Evolutionary conservation across 2,888 invertebrate species (phyloP).

Genomic region (Heliconius sara): DNA sequence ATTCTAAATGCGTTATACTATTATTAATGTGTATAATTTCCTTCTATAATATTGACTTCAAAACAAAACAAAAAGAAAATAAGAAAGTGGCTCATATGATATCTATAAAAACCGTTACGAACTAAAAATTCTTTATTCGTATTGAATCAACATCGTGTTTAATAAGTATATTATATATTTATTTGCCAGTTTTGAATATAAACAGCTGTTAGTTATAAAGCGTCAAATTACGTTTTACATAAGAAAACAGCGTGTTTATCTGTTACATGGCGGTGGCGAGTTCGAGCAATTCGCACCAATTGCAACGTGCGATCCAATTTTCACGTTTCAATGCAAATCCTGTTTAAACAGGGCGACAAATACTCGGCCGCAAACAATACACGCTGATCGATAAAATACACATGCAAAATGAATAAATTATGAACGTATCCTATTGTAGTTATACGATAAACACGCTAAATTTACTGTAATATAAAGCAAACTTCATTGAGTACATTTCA

Average conservation of each 20-base stretch:
- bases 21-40: background rate
- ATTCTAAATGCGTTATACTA: background rate
- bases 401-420: conserved; percentile 72
- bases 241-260: conserved; percentile 7
- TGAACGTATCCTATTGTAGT: conserved; percentile 61
- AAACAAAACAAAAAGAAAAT: background rate
- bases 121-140: background rate
- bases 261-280: background rate
- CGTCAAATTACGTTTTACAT: conserved; percentile 6
- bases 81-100: too few species aligned
- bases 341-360: conserved; percentile 57
- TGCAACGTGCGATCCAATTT: conserved; percentile 46
- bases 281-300: conserved; percentile 18
- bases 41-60: background rate
- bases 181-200: background rate
- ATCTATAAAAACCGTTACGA: background rate
- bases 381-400: conserved; percentile 67
- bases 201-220: background rate
- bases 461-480: conserved; percentile 29
- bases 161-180: background rate
- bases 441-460: conserved; percentile 57
- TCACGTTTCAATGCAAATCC: conserved; percentile 57
- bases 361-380: conserved; percentile 58
- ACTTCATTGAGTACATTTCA: conserved; percentile 13
- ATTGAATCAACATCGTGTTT: background rate